Evolutionary conservation across 2,113 vertebrate species (phyloP), one percentile per base, ranked within the genome.

Genomic region (Prietella phreatophila): DNA sequence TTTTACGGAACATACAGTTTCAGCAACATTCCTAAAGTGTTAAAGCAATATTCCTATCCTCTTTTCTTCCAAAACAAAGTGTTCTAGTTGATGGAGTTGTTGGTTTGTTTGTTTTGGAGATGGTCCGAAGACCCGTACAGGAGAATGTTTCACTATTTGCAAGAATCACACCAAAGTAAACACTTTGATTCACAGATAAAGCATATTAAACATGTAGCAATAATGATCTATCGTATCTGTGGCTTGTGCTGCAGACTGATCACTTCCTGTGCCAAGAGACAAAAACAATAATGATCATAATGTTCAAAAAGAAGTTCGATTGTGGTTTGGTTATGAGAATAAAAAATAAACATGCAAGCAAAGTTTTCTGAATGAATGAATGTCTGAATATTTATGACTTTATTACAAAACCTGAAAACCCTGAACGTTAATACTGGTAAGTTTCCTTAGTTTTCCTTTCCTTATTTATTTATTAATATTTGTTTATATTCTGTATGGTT

Each of bases 331-430:
- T 82, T 58, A 82, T 19, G 10, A 58, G 53, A 36, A 56, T 58
- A 39, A 82, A 80, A 80, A 82, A 39, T 58, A 82, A 60, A 60
- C 20, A 60, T 82, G 55, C 55, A 82, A 82, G 33, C 39, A 36
- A 60, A 60, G 50, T 33, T 56, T 55, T 81, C 50, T 58, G 78
- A 56, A 36, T 60, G 78, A 56, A 36, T 60, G 78, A 56, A 53
- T 53, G 10, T n/a, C 8, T 58, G 27, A 30, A 33, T 55, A 30
- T 58, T 78, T 78, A 50, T 78, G 6, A 71, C 36, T 73, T 73
- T 20, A 39, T 22, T 2, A 39, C 19, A 71, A 36, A 69, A 69
- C 15, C 5, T 17, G 30, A 69, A 71, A 19, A 6, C 7, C 5
- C 1, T 0, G 9, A 19, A 71, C 67, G 19, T 36, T 27, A 20